phyloP scores from a whole-genome alignment of 2,113 vertebrate genomes.

The Aegithalos caudatus region DNA sequence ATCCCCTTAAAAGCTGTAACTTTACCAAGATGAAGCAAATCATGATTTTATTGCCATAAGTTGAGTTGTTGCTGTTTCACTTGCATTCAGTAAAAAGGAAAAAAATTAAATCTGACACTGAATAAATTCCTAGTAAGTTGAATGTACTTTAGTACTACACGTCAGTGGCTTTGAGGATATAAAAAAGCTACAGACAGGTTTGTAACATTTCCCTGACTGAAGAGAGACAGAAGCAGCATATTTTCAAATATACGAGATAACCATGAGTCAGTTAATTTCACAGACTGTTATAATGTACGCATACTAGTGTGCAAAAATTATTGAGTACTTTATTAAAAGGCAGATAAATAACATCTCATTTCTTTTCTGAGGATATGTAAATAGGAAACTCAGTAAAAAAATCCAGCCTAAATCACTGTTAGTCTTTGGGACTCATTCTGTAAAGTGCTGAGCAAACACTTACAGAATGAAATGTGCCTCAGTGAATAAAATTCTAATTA shows the following conservation, averaged over 20 bases:
- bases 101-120: not conserved
- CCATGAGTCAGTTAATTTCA: not conserved
- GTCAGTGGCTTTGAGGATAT: not conserved
- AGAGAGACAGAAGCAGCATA: not conserved
- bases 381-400: not conserved
- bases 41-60: not conserved
- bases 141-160: not conserved
- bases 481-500: constrained; percentile 49
- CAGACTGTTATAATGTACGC: not conserved
- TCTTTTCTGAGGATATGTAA: not conserved
- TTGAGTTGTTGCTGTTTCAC: not conserved
- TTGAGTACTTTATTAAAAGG: not conserved
- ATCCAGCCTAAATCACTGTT: not conserved
- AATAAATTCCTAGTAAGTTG: not conserved
- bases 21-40: not conserved
- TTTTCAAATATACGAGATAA: not conserved
- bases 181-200: not conserved
- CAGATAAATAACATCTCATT: not conserved
- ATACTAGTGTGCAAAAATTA: not conserved
- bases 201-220: not conserved
- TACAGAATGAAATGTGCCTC: not conserved
- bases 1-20: not conserved
- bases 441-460: constrained; percentile 19
- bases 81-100: not conserved
- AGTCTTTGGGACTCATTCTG: constrained; percentile 10